Evolutionary conservation across 2,888 invertebrate species (phyloP).

Genomic region (Ophonus ardosiacus): DNA sequence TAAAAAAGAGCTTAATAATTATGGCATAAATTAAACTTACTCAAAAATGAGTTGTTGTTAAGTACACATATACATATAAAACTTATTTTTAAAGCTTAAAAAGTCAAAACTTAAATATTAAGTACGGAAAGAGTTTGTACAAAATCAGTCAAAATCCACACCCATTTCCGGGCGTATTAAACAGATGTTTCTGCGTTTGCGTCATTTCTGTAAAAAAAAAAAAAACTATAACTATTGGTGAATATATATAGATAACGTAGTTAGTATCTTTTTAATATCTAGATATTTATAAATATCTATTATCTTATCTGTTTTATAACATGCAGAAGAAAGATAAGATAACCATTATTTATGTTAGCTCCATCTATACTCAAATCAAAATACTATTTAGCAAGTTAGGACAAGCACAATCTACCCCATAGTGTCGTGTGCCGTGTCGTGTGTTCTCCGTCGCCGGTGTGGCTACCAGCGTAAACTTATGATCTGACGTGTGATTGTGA

Average conservation of each 20-base stretch:
- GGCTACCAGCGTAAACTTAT: too few species aligned
- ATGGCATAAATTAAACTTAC: background rate
- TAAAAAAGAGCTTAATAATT: background rate
- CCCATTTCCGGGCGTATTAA: slow-evolving; percentile 67
- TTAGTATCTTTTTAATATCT: background rate
- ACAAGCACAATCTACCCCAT: too few species aligned
- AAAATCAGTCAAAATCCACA: slow-evolving; percentile 7
- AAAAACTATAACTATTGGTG: background rate
- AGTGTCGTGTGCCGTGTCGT: too few species aligned
- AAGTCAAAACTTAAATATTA: background rate
- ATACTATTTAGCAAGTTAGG: too few species aligned
- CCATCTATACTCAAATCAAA: too few species aligned
- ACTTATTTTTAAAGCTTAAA: background rate
- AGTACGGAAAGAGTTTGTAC: slow-evolving; percentile 36
- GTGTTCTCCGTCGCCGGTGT: too few species aligned
- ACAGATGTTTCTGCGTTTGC: slow-evolving; percentile 76
- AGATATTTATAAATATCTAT: background rate
- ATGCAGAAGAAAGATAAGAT: too few species aligned
- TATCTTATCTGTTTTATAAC: too few species aligned
- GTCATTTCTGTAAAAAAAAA: slow-evolving; percentile 73
- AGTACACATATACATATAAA: background rate
- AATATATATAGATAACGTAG: background rate
- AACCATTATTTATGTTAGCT: too few species aligned
- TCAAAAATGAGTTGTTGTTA: background rate
- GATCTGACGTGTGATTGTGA: too few species aligned